Base-by-base conservation (phyloP, 2,888 invertebrate genomes). In the Hyposoter didymator region DNA sequence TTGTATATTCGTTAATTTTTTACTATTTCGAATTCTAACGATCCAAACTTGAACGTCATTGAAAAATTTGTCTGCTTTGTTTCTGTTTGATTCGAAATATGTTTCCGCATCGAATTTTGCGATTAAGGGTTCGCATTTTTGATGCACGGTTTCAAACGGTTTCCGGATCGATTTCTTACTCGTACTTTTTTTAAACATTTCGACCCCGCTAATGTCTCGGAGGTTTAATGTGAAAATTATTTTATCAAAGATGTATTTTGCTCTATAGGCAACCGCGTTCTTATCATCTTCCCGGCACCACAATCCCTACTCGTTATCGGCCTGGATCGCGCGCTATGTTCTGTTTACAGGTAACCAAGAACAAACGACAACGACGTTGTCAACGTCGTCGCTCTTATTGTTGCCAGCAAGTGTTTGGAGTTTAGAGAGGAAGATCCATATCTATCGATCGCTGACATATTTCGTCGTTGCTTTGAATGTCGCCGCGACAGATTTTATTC, bases 291-390 rank as follows among this genome's bases (percentile, higher is more conserved):
- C 43, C 67, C 12, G 67, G 10, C 14, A 67, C 67, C n/a, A 64
- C 64, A 39, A 64, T 39, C n/a, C 64, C 64, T 39, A 19, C 28
- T 59, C 28, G 28, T 59, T 59, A 59, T 59, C 59, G 28, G 59
- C 28, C 12, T 59, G 59, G 28, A 59, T 59, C 59, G 59, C 59
- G 59, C 14, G 28, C 14, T 28, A 2, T 28, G 39, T 64, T 64
- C 39, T 64, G 64, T 64, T 64, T 64, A 43, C 28, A 14, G 35
- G 64, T 66, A 74, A 76, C 70, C 47, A 76, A 45, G 66, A 80
- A 76, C 80, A 80, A 80, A 70, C 75, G 79, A 75, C 79, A 80
- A 64, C 75, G 79, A 75, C 79, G 79, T 76, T 22, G 72, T 52
- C 72, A 39, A 39, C 35, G 19, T 45, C 43, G 45, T 55, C 55